Base-by-base conservation (phyloP, 2,888 invertebrate genomes). In the Pherbina coryleti region DNA sequence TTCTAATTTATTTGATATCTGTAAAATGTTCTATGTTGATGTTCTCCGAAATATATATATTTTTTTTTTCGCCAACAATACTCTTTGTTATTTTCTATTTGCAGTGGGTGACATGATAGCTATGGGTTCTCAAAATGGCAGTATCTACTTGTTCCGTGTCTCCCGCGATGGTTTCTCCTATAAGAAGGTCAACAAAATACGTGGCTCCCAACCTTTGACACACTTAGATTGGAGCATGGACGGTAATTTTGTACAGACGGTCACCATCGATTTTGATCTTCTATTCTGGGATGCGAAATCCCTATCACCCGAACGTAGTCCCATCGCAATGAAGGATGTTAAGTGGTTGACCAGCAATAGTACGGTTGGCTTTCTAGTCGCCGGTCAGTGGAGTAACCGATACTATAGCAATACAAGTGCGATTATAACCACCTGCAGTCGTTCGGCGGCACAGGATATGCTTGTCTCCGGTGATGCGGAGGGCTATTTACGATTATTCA, bases 191-290 rank as follows among this genome's bases (percentile, higher is more conserved):
- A 96, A 96, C 86, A 96, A 96, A 90, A 96, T 96, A 79, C 92
- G 96, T 19, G 96, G 96, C 0, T 93, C 95, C 0, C 96, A 96
- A 85, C 95, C 96, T 0, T 91, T 97, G 4, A 93, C 95, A 79
- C 96, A 97, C 85, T 90, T 97, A 75, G 97, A 97, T 88, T 97
- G 97, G 97, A 97, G 97, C 88, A 93, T 94, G 57, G 97, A 97
- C 86, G 95, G 96, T 77, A 94, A 93, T 87, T 96, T 93, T 87
- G 90, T 98, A 78, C 97, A 97, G 90, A 95, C 96, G 0, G 96
- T 96, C 74, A 96, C 97, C 19, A 95, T 95, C 78, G 97, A 97
- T 87, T 96, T 96, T 84, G 97, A 97, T 88, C 90, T 97, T 72
- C 92, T 95, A 5, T 97, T 96, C 90, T 97, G 97, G 97, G 96